A percentile compares a stretch with the other conserved stretches of the same genome.
Evolutionary conservation across 2,113 vertebrate species (phyloP).

Genomic region (Passer montanus): DNA sequence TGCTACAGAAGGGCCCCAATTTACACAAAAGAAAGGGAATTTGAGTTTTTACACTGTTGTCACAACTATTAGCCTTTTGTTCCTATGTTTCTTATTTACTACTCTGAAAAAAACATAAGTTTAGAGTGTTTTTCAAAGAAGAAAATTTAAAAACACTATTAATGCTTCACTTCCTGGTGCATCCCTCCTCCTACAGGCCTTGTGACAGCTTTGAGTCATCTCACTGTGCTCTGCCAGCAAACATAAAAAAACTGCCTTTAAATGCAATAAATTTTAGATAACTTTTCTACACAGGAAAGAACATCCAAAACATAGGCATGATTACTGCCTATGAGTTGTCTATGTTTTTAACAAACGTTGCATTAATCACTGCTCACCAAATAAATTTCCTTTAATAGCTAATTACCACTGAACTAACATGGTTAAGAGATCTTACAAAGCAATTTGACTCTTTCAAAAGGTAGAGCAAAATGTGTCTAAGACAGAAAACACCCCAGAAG

Average conservation of each 20-base stretch:
- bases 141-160: neutral
- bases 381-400: neutral
- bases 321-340: neutral
- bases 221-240: neutral
- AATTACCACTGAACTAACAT: neutral
- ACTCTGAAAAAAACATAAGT: rapidly evolving
- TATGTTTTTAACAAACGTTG: neutral
- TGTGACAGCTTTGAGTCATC: slow-evolving; percentile 12
- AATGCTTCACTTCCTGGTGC: neutral
- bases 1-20: neutral
- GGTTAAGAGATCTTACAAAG: neutral
- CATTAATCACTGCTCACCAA: neutral
- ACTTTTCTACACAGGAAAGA: neutral
- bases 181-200: neutral
- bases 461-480: neutral
- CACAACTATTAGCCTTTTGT: neutral
- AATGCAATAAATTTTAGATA: neutral
- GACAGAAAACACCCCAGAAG: neutral
- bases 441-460: neutral
- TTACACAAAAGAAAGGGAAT: neutral
- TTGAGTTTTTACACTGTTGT: neutral
- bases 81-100: neutral
- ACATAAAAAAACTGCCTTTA: neutral
- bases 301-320: neutral
- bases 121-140: neutral